Evolutionary conservation across 2,113 vertebrate species (phyloP).

Genomic region (Vulpes ferrilata): DNA sequence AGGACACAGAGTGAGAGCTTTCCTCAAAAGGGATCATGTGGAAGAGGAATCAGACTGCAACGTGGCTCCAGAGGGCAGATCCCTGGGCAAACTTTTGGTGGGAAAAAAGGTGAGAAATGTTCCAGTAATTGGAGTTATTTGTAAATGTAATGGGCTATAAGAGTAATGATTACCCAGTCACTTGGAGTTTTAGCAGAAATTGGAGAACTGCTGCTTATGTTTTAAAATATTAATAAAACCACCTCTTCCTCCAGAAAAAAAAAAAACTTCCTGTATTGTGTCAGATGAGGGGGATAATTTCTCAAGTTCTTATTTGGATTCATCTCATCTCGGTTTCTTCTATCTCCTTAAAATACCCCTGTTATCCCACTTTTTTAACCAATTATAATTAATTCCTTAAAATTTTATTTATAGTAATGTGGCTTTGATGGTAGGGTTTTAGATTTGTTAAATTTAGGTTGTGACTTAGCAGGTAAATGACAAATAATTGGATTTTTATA

Average conservation of each 20-base stretch:
- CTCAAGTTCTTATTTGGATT: not conserved
- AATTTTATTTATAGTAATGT: not conserved
- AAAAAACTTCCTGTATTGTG: not conserved
- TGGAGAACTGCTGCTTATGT: not conserved
- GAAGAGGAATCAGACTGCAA: not conserved
- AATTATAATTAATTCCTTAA: not conserved
- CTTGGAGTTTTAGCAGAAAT: not conserved
- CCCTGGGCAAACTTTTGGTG: not conserved
- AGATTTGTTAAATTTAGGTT: not conserved
- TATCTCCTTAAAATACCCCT: not conserved
- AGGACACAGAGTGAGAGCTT: no score
- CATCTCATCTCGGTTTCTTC: not conserved
- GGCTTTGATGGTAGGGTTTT: not conserved
- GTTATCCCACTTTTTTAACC: not conserved
- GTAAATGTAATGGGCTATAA: not conserved
- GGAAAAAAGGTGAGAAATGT: not conserved
- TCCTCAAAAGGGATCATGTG: not conserved
- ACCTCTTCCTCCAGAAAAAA: rapidly evolving
- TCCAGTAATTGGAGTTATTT: not conserved
- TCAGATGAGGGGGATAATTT: not conserved
- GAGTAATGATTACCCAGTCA: not conserved
- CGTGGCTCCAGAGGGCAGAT: not conserved
- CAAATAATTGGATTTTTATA: not conserved
- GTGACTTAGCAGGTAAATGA: not conserved
- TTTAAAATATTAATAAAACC: not conserved